Evolutionary conservation across 2,113 vertebrate genomes (phyloP), one percentile per base, ranked within the genome.

Genomic region (Tretioscincus oriximinensis): DNA sequence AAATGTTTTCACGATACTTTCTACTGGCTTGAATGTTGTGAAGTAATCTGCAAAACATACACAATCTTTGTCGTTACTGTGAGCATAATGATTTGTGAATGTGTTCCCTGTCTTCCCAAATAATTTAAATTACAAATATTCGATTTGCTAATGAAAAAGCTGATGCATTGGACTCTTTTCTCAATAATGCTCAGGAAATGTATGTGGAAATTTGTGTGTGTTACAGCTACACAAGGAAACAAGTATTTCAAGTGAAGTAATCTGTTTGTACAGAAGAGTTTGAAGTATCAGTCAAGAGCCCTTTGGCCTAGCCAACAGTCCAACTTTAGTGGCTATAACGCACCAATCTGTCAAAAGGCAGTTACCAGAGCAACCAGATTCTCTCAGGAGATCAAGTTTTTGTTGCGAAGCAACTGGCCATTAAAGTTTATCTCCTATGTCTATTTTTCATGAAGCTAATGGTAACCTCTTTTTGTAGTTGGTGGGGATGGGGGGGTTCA

Each of bases 291-390:
- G 76, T 83, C 76, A 77, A 87, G 78, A 80, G 79, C 84, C 28
- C 69, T 88, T 63, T 83, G 88, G 87, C 67, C 68, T 63, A 84
- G 88, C 54, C 87, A 87, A 78, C 2, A 10, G 41, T 64, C 21
- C 12, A 31, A 80, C 85, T 78, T 88, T 90, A 84, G 75, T 81
- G 78, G 90, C 89, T 88, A 83, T 81, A 85, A 87, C 88, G 91
- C 87, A 67, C 24, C 89, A 76, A 72, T 22, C 87, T 85, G 61
- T 90, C 90, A 86, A 87, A 76, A 80, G 35, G 64, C 91, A 90
- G 93, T 94, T 94, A 85, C 93, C 89, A 92, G 85, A 93, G 93
- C 85, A 93, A 95, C 90, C 85, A 85, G 88, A 88, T 83, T 87
- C 60, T 91, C 83, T 87, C 83, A 84, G 70, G 81, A 92, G 93